Percentiles rank a stretch among this genome's conserved stretches.
phyloP scores from a whole-genome alignment of 2,888 invertebrate species.

The Caenorhabditis auriculariae region DNA sequence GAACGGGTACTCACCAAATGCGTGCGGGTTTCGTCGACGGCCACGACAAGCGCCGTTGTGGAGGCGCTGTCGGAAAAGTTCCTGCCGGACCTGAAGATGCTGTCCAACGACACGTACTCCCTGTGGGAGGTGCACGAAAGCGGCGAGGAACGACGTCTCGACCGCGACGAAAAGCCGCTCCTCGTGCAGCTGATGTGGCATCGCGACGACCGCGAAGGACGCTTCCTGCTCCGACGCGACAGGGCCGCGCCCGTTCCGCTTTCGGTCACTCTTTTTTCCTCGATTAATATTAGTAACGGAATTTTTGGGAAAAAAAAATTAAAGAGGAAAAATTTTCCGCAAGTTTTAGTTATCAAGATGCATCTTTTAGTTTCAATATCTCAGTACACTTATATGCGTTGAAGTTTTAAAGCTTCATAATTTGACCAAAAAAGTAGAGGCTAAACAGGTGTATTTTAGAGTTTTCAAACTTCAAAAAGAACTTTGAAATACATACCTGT shows the following conservation, averaged over 20 bases:
- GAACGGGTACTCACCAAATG: slow-evolving; percentile 99
- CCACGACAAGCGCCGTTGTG: slow-evolving; percentile 88
- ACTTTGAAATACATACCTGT: too few species aligned
- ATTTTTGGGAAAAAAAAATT: neutral
- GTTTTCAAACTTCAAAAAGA: too few species aligned
- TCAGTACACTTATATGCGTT: too few species aligned
- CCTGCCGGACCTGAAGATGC: slow-evolving; percentile 98
- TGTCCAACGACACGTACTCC: slow-evolving; percentile 73
- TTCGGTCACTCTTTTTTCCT: slow-evolving; percentile 17
- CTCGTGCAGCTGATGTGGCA: slow-evolving; percentile 98
- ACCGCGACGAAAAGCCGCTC: slow-evolving; percentile 88
- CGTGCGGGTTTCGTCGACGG: slow-evolving; percentile 93
- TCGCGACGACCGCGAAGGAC: slow-evolving; percentile 94
- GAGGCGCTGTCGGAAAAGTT: slow-evolving; percentile 97
- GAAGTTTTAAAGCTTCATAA: too few species aligned
- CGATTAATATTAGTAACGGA: neutral
- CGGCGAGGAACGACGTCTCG: slow-evolving; percentile 83
- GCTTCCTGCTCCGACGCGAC: slow-evolving; percentile 79
- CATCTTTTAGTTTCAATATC: too few species aligned
- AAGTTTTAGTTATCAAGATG: too few species aligned
- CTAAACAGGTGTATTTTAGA: too few species aligned
- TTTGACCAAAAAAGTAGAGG: too few species aligned
- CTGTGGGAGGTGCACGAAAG: slow-evolving; percentile 76
- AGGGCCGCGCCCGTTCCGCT: slow-evolving; percentile 30
- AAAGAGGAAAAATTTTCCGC: neutral